Evolutionary conservation across 2,888 invertebrate genomes (phyloP), one percentile per base, ranked within the genome.

Genomic region (Hyposoter didymator): DNA sequence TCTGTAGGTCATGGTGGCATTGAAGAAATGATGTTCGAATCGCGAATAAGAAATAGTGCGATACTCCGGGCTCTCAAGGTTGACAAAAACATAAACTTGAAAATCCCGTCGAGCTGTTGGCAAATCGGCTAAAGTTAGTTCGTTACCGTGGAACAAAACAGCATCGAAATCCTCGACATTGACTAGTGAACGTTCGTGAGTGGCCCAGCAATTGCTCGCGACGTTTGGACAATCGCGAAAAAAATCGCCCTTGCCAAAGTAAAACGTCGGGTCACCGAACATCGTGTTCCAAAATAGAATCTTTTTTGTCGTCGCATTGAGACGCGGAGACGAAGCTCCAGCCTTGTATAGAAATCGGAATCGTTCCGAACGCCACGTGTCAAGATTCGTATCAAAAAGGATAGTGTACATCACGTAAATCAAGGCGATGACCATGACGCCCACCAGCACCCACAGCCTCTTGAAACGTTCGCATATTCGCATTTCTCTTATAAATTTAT

Each of bases 1-100:
- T 83, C 95, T 94, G 89, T 95, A 95, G 0, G 95, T 95, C 95
- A 95, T 95, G 1, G 95, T 95, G 84, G 94, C 90, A 89, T 96
- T 96, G 88, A 95, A 96, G 82, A 95, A 95, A 47, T 92, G 88
- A 10, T 89, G 80, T 8, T 91, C 88, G 67, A 88, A 84, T 10
- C 85, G 84, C 1, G 79, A n/a, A 39, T 88, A 69, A 5, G 80
- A 47, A 1, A 92, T 84, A 8, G 88, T 87, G 1, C 90, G 86
- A 81, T 93, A 90, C 1, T 82, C 86, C 17, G 94, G 94, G 19
- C 94, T 93, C 88, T 95, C 95, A 89, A 95, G 91, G 52, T 94
- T 91, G 0, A 94, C 94, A 87, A 94, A 95, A 1, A 95, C 93
- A 88, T 95, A 95, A n/a, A 90, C 87, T 90, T 96, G 95, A 12